Evolutionary conservation across 2,113 vertebrate species (phyloP).

Genomic region (Chloebia gouldiae): DNA sequence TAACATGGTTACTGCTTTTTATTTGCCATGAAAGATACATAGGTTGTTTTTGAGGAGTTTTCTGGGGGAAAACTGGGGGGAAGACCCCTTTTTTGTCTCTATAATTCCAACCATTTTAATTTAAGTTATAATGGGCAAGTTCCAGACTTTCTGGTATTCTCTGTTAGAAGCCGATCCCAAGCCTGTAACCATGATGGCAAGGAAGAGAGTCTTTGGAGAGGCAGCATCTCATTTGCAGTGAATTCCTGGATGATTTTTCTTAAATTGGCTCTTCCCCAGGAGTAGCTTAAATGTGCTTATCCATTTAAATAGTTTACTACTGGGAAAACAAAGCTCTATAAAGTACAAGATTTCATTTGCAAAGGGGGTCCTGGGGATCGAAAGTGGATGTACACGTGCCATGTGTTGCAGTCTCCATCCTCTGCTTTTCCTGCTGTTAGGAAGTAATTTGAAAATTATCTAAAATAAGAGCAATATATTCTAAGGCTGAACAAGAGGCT

Average conservation of each 20-base stretch:
- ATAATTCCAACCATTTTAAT: background rate
- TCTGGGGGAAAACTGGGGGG: background rate
- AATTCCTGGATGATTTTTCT: constrained; percentile 69
- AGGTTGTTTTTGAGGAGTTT: background rate
- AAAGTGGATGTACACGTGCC: constrained; percentile 1
- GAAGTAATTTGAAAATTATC: constrained; percentile 47
- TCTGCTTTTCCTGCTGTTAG: constrained; percentile 43
- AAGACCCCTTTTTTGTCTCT: background rate
- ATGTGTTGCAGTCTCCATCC: constrained; percentile 21
- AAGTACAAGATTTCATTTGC: constrained; percentile 52
- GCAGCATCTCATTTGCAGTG: constrained; percentile 63
- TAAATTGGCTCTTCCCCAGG: constrained; percentile 67
- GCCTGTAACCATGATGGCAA: background rate
- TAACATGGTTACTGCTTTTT: background rate
- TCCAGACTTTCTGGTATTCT: background rate
- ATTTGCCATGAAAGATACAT: background rate
- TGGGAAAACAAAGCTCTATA: constrained; percentile 47
- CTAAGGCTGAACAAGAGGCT: constrained; percentile 1
- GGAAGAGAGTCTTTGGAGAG: constrained; percentile 37
- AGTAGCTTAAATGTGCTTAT: constrained; percentile 65
- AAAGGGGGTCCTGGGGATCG: constrained; percentile 34
- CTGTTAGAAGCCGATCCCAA: background rate
- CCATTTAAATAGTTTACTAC: constrained; percentile 65
- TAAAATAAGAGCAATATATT: constrained; percentile 14
- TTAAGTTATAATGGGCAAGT: background rate